These are phyloP conservation scores for Barnardius zonarius DNA, from an alignment of 2,113 vertebrate genomes.

Conservation along the genomic window DNA sequence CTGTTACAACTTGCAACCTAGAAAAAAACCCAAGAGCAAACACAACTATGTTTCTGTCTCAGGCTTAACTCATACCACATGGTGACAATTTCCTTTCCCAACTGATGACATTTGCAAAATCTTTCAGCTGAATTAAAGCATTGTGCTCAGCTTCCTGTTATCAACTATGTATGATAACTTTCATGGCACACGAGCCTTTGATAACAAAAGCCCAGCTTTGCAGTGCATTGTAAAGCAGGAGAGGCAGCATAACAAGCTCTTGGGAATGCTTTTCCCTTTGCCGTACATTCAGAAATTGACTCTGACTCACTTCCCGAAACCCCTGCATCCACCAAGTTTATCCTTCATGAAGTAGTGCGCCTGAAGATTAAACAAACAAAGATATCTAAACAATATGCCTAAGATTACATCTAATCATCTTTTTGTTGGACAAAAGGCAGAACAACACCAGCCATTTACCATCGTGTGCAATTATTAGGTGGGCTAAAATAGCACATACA, in stretches of 20 bases:
- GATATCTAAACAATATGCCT: background rate
- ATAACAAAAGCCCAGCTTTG: constrained; percentile 59
- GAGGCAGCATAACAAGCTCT: constrained; percentile 27
- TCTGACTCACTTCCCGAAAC: constrained; percentile 43
- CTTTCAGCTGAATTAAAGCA: constrained; percentile 60
- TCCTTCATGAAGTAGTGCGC: background rate
- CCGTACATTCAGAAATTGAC: constrained; percentile 13
- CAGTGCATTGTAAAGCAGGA: constrained; percentile 1
- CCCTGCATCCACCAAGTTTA: background rate
- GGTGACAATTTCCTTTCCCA: constrained; percentile 50
- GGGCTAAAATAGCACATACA: background rate
- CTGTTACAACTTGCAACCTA: background rate
- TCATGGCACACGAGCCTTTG: constrained; percentile 33
- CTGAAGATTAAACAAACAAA: constrained; percentile 12
- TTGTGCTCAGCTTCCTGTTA: constrained; percentile 68
- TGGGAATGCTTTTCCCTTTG: constrained; percentile 31
- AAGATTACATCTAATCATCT: constrained; percentile 8
- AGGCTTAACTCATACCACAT: background rate
- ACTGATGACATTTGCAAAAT: constrained; percentile 66
- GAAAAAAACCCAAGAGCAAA: constrained; percentile 5
- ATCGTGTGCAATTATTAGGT: background rate
- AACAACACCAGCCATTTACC: background rate
- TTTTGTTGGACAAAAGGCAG: background rate
- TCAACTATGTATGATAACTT: constrained; percentile 50
- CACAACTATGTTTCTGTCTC: background rate